Percentiles rank a stretch among this genome's conserved stretches.
phyloP scores from a whole-genome alignment of 2,113 vertebrate genomes.

The Xiphias gladius region DNA sequence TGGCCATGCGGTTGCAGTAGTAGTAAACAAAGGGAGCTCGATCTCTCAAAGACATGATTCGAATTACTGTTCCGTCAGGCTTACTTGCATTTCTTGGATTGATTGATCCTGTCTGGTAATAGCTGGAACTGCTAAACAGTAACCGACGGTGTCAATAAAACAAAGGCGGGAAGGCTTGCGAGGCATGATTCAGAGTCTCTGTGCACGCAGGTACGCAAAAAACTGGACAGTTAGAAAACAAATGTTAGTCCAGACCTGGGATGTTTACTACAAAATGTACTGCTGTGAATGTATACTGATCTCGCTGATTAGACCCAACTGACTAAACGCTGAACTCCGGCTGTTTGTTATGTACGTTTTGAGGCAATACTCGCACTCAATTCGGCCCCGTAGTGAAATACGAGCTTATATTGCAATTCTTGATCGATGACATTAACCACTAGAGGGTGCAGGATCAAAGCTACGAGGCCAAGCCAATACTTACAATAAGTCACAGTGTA shows the following conservation, averaged over 20 bases:
- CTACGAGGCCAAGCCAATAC: too few species aligned
- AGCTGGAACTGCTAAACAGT: constrained; percentile 5
- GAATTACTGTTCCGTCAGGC: constrained; percentile 28
- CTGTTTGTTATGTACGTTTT: too few species aligned
- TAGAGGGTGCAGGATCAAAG: too few species aligned
- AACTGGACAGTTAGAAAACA: constrained; percentile 2
- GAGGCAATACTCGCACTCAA: too few species aligned
- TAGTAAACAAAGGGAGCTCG: constrained; percentile 55
- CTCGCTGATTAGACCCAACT: too few species aligned
- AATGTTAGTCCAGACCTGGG: not conserved
- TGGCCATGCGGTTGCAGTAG: constrained; percentile 36
- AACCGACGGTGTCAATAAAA: not conserved
- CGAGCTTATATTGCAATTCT: too few species aligned
- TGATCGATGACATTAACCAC: too few species aligned
- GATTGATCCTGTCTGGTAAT: constrained; percentile 42
- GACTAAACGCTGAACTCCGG: too few species aligned
- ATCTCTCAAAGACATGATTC: constrained; percentile 12
- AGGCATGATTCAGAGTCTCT: not conserved
- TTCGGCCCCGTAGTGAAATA: too few species aligned
- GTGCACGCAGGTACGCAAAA: not conserved
- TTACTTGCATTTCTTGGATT: constrained; percentile 30
- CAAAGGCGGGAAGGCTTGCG: not conserved
- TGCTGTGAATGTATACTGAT: too few species aligned
- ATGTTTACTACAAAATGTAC: too few species aligned
- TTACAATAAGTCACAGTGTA: too few species aligned